phyloP scores from a whole-genome alignment of 2,113 vertebrate genomes.

The Nansenia antarctica region DNA sequence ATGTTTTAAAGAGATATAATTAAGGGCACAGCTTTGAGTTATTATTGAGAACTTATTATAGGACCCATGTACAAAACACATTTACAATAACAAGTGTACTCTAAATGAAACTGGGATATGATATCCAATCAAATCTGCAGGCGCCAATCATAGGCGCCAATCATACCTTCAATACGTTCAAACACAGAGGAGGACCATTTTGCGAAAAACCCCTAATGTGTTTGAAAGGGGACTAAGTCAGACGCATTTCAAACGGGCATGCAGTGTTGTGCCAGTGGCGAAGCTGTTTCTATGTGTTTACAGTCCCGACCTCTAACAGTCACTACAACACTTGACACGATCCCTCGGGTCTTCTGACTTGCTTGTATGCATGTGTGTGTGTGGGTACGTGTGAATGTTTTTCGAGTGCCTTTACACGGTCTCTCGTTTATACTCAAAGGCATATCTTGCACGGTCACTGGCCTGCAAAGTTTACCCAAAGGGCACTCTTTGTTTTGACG shows the following conservation, averaged over 20 bases:
- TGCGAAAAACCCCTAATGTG: neutral
- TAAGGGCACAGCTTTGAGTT: neutral
- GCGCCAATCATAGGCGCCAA: neutral
- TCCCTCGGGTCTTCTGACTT: neutral
- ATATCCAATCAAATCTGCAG: neutral
- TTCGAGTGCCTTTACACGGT: slow-evolving; percentile 28
- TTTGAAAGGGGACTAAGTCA: neutral
- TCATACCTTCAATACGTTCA: neutral
- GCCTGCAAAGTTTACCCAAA: slow-evolving; percentile 50
- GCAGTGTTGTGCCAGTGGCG: neutral
- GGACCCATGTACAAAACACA: neutral
- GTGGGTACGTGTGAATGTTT: neutral
- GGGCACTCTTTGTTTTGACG: slow-evolving; percentile 54
- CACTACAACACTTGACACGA: neutral
- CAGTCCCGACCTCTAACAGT: neutral
- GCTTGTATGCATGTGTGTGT: neutral
- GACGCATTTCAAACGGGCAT: neutral
- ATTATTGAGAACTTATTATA: neutral
- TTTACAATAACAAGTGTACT: neutral
- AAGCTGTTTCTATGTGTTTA: neutral
- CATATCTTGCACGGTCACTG: slow-evolving; percentile 30
- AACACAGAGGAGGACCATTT: too few species aligned
- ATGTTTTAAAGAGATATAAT: neutral
- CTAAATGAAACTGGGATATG: neutral
- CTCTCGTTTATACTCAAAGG: neutral